Evolutionary conservation across 2,113 vertebrate species (phyloP).

Genomic region (Pyrgilauda ruficollis): DNA sequence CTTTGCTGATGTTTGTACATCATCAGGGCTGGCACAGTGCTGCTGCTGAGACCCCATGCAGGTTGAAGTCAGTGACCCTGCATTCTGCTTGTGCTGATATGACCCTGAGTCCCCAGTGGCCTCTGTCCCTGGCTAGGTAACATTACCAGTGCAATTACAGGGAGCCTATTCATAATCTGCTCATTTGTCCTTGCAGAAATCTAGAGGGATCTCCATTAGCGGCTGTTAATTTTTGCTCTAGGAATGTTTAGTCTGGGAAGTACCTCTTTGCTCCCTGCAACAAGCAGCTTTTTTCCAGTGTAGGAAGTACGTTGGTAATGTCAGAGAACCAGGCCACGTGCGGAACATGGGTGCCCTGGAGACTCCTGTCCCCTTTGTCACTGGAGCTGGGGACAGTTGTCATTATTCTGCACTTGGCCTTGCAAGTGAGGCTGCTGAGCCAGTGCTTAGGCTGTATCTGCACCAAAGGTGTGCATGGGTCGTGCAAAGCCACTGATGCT

Average conservation of each 20-base stretch:
- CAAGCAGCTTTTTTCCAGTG: background rate
- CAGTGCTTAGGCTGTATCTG: background rate
- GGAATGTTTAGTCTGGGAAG: background rate
- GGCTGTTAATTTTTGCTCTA: background rate
- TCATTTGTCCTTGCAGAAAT: background rate
- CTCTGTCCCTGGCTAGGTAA: background rate
- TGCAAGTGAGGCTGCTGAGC: background rate
- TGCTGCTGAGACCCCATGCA: background rate
- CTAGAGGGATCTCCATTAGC: background rate
- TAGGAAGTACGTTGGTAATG: background rate
- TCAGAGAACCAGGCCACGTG: rapidly evolving
- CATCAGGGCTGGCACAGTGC: background rate
- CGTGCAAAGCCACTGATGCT: background rate
- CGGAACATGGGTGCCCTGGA: background rate
- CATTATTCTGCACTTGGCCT: background rate
- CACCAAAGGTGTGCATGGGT: background rate
- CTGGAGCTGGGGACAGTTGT: background rate
- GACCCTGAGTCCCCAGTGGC: background rate
- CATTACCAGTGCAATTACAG: background rate
- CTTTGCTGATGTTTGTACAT: background rate
- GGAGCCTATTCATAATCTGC: background rate
- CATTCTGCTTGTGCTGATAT: background rate
- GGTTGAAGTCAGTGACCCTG: background rate
- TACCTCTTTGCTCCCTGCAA: background rate
- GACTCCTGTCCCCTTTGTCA: background rate